Evolutionary conservation across 2,888 invertebrate genomes (phyloP).

Genomic region (Acanthosoma haemorrhoidale): DNA sequence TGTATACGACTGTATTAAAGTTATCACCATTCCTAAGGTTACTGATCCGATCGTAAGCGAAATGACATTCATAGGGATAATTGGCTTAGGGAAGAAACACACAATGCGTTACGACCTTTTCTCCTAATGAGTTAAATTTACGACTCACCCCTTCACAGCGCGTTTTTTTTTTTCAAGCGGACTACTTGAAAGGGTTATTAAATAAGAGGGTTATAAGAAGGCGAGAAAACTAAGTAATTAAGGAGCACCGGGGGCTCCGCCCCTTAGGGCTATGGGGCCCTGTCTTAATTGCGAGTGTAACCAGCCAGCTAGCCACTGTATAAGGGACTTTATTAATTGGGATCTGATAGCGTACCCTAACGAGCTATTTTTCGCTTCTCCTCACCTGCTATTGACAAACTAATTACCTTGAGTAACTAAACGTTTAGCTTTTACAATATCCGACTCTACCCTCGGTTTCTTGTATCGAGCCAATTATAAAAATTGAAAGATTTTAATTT

Average conservation of each 20-base stretch:
- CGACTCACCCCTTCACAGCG: background rate
- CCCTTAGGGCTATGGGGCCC: no score
- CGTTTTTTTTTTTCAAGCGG: background rate
- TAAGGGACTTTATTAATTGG: conserved; percentile 1
- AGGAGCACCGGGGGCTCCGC: no score
- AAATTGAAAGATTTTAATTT: no score
- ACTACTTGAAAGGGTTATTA: background rate
- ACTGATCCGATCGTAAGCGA: background rate
- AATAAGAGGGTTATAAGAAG: background rate
- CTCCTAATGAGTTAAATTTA: conserved; percentile 3
- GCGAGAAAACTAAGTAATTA: background rate
- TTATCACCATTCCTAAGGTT: no score
- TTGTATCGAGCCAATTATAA: no score
- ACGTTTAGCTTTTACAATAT: no score
- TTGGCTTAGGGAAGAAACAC: background rate
- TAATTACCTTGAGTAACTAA: background rate
- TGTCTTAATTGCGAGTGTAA: background rate
- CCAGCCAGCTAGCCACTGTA: no score
- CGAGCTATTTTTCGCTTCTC: background rate
- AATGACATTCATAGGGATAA: background rate
- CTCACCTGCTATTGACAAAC: background rate
- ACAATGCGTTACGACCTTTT: background rate
- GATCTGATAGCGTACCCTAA: background rate
- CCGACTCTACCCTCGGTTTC: no score
- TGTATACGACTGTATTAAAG: no score